Evolutionary conservation across 2,797 vertebrate species (phyloP), one percentile per base, ranked within the genome.

Genomic region (Adelosebastes latens): DNA sequence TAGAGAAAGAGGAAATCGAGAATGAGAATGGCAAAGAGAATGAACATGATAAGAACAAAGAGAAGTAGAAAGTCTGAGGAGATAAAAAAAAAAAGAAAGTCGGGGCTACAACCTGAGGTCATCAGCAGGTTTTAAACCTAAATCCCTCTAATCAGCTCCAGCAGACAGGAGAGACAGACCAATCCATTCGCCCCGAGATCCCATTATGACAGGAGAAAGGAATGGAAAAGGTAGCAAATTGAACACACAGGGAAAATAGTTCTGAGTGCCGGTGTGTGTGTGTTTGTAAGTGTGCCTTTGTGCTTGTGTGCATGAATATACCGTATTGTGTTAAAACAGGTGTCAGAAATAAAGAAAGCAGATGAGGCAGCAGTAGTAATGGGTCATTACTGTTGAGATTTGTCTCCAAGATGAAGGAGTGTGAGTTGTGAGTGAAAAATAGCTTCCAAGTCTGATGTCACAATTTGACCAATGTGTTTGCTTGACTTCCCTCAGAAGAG

Each of bases 131-230:
- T 92, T 90, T 88, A 88, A 88, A 86, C 71, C 85, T 81, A 88
- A 92, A 94, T 88, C 88, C 88, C 81, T 89, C 81, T 90, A 90
- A 93, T 92, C 86, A 90, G 86, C 88, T 85, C 81, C 80, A 36
- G 81, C 87, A 85, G 84, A 88, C 82, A 85, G 81, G 29, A 25
- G 72, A 87, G 83, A 83, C 79, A 61, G 73, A 91, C 76, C 87
- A 89, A 91, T 92, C 87, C 77, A 89, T 86, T 85, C 81, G 72
- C 60, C 49, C 88, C 31, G 25, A 92, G 83, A 94, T 93, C 86
- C 90, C 87, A 92, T 93, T 93, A 92, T 90, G 88, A 92, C 87
- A 82, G 81, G 31, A 56, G 88, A 87, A 86, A 90, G 79, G 63
- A 90, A 80, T 79, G 78, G 79, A 77, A 91, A 85, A 84, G 72